Evolutionary conservation across 2,888 invertebrate genomes (phyloP).

Genomic region (Smittia sp.): DNA sequence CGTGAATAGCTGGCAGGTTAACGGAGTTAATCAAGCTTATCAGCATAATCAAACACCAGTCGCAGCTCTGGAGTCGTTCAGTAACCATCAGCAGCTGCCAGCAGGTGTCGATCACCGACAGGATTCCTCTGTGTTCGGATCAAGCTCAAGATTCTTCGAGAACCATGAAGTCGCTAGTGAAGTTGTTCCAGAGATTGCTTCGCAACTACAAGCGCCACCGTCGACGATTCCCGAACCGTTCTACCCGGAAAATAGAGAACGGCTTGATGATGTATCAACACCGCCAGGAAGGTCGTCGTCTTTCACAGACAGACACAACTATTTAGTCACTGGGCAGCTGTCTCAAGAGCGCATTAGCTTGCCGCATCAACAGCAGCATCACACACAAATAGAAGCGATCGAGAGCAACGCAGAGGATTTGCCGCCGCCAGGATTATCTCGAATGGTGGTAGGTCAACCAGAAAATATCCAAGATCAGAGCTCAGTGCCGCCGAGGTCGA

Average conservation of each 20-base stretch:
- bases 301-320: constrained; percentile 65
- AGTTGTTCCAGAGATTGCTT: not conserved
- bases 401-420: constrained; percentile 53
- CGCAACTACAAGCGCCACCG: not conserved
- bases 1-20: constrained; percentile 8
- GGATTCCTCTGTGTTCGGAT: constrained; percentile 41
- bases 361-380: constrained; percentile 44
- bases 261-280: constrained; percentile 29
- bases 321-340: constrained; percentile 72
- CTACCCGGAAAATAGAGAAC: constrained; percentile 36
- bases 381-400: constrained; percentile 45
- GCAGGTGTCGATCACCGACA: too few relatives aligned
- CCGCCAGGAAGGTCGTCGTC: not conserved
- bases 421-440: constrained; percentile 63
- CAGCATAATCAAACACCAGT: constrained; percentile 28
- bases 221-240: not conserved
- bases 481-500: constrained; percentile 51
- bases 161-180: not conserved
- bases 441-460: constrained; percentile 67
- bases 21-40: constrained; percentile 13
- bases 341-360: constrained; percentile 57
- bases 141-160: not conserved
- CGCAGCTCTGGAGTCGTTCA: not conserved
- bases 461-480: constrained; percentile 52
- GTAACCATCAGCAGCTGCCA: not conserved